Base-by-base conservation (phyloP, 2,888 invertebrate species). In the Agonopterix subpropinquella region DNA sequence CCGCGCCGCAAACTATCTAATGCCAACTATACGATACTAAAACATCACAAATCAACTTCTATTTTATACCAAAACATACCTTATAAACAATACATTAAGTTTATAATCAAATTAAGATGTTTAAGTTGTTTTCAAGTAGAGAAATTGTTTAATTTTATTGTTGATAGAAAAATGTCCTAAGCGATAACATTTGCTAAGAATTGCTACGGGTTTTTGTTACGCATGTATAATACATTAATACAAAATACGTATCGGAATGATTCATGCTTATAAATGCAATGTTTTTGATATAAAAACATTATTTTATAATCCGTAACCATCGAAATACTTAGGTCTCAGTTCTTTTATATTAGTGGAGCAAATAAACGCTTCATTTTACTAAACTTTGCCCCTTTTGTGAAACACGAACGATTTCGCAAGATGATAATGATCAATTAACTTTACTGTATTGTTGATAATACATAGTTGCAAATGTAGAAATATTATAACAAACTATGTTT, bases 91-190 rank as follows among this genome's bases (percentile, higher is more conserved):
- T 18, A 2, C 1, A 50, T 58, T 54, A 47, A 54, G 60, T 56
- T 18, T 18, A 50, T 28, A 52, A 50, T 53, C 4, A n/a, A 15
- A 2, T n/a, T n/a, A 11, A 8, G 8, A 28, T 18, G 35, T 44
- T 46, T 44, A 46, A 46, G 10, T 28, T 37, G 11, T 36, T 37
- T 41, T 18, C 43, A 43, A 39, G 44, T 44, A 50, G 51, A 43
- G 45, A 56, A 56, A 59, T 59, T 58, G 57, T 64, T 70, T 68
- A 73, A 75, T 71, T 77, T 72, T 71, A 75, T 70, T 67, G 67
- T 74, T 70, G 64, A 74, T 75, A 73, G 68, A 73, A 70, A 69
- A 74, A 75, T 73, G 65, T 73, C 70, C 67, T 68, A 59, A 70
- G 58, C 70, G 75, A 77, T 77, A 79, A 77, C 61, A 62, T n/a